A percentile compares a stretch with the other conserved stretches of the same genome.
Evolutionary conservation across 2,113 vertebrate genomes (phyloP).

Genomic region (Hydrochoerus hydrochaeris): DNA sequence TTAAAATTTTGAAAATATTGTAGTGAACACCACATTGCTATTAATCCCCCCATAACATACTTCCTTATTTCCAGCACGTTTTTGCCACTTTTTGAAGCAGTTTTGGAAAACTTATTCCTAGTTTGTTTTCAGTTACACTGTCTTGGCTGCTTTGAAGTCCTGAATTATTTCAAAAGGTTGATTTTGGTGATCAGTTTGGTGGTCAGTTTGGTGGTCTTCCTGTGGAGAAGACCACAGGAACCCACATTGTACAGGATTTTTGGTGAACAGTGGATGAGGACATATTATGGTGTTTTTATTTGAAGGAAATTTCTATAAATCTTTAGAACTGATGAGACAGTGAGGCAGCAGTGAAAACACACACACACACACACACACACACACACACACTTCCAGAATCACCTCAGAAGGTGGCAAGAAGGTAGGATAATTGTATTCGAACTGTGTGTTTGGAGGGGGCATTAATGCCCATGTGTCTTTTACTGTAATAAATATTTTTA

Average conservation of each 20-base stretch:
- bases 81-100: background rate
- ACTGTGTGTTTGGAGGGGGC: background rate
- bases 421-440: background rate
- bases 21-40: background rate
- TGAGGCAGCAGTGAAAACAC: background rate
- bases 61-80: background rate
- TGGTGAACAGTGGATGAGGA: background rate
- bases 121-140: background rate
- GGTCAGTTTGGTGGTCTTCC: too few species aligned
- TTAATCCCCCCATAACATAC: background rate
- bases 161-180: background rate
- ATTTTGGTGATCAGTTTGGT: background rate
- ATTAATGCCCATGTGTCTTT: background rate
- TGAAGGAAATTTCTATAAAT: background rate
- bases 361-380: background rate
- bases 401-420: background rate
- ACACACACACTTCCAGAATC: background rate
- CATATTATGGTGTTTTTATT: background rate
- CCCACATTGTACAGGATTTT: background rate
- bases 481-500: background rate
- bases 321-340: background rate
- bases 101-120: background rate
- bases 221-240: background rate
- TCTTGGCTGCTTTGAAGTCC: background rate
- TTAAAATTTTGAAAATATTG: background rate